Conservation (phyloP, 1,140 invertebrate genomes). For the Drosophila eugracilis region DNA sequence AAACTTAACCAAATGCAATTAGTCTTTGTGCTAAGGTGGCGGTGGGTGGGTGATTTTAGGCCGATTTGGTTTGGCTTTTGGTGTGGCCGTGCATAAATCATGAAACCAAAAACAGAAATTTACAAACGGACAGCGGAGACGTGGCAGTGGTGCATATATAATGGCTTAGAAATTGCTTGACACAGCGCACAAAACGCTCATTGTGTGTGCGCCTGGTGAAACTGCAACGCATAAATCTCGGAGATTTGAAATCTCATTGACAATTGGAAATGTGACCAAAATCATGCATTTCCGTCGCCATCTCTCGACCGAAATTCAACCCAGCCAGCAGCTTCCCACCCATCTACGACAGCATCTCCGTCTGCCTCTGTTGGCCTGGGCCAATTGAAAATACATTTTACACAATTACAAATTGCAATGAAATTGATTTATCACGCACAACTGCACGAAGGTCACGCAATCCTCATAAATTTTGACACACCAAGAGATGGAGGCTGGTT, state of each 20-base stretch:
- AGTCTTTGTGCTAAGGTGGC: slow-evolving; percentile 24
- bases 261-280: slow-evolving; percentile 82
- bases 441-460: slow-evolving; percentile 78
- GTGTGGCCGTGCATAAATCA: slow-evolving; percentile 68
- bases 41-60: neutral
- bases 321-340: neutral
- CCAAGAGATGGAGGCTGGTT: slow-evolving; percentile 29
- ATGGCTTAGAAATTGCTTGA: slow-evolving; percentile 72
- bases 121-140: slow-evolving; percentile 53
- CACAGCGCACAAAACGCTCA: slow-evolving; percentile 61
- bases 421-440: slow-evolving; percentile 82
- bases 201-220: slow-evolving; percentile 54
- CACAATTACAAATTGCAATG: slow-evolving; percentile 83
- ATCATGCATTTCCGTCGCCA: slow-evolving; percentile 72
- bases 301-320: neutral
- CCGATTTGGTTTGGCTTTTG: slow-evolving; percentile 49
- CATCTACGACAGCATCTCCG: neutral
- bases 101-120: slow-evolving; percentile 69
- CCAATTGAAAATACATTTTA: slow-evolving; percentile 83
- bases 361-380: slow-evolving; percentile 7
- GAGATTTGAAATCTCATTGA: slow-evolving; percentile 81
- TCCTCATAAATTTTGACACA: slow-evolving; percentile 77
- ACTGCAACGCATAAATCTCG: slow-evolving; percentile 72
- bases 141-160: slow-evolving; percentile 59
- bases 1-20: slow-evolving; percentile 66